Evolutionary conservation across 2,113 vertebrate genomes (phyloP).

Genomic region (Bubalus kerabau): DNA sequence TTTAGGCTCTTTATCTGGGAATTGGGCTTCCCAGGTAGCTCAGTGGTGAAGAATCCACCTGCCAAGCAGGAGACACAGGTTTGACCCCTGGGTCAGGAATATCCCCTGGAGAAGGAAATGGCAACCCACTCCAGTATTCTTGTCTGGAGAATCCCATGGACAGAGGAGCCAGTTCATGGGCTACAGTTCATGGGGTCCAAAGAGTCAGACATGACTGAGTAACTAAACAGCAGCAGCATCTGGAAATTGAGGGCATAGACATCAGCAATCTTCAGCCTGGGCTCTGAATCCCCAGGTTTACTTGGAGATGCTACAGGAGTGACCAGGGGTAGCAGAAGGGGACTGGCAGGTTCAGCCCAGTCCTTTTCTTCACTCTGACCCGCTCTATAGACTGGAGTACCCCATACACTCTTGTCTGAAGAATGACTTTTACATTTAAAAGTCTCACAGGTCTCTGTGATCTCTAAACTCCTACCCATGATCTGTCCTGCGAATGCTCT

Average conservation of each 20-base stretch:
- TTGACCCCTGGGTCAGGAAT: not conserved
- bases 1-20: not conserved
- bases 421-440: not conserved
- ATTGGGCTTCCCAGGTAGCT: not conserved
- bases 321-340: too few species aligned
- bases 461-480: not conserved
- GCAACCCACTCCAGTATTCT: not conserved
- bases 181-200: not conserved
- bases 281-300: not conserved
- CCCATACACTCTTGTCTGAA: not conserved
- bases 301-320: not conserved
- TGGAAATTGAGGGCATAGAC: rapidly evolving
- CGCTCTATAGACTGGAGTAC: not conserved
- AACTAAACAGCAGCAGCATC: not conserved
- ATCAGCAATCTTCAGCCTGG: not conserved
- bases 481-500: not conserved
- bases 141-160: not conserved
- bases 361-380: rapidly evolving
- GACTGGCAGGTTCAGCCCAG: rapidly evolving
- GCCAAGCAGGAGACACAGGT: not conserved
- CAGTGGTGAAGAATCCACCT: not conserved
- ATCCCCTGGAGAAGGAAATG: not conserved
- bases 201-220: not conserved
- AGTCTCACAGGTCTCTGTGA: too few species aligned
- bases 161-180: not conserved